A percentile compares a stretch with the other conserved stretches of the same genome.
phyloP scores from a whole-genome alignment of 2,797 vertebrate genomes.

The Semaprochilodus insignis region DNA sequence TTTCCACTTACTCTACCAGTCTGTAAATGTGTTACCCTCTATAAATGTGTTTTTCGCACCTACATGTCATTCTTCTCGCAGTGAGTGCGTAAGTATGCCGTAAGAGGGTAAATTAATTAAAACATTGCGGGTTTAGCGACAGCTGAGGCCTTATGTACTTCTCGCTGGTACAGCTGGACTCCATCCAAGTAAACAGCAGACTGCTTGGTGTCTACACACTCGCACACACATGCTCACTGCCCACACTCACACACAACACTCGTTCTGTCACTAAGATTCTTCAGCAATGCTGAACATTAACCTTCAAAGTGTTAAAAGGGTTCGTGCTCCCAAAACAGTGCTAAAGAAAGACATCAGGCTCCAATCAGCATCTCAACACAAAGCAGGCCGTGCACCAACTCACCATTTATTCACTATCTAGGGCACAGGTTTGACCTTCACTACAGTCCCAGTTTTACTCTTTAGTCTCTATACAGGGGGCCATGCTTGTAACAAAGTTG shows the following conservation, averaged over 20 bases:
- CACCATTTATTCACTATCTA: constrained; percentile 22
- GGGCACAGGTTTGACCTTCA: constrained; percentile 14
- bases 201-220: constrained; percentile 21
- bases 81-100: constrained; percentile 34
- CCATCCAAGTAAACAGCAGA: constrained; percentile 47
- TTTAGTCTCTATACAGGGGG: too few relatives aligned
- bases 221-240: not conserved
- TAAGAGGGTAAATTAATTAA: constrained; percentile 51
- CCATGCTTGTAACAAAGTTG: not conserved
- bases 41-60: constrained; percentile 29
- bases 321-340: constrained; percentile 4
- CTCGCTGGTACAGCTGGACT: constrained; percentile 51
- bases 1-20: not conserved
- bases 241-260: constrained; percentile 24
- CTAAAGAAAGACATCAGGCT: constrained; percentile 13
- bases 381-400: constrained; percentile 5
- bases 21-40: constrained; percentile 17
- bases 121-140: constrained; percentile 47
- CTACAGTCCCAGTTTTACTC: too few relatives aligned
- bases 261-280: constrained; percentile 33
- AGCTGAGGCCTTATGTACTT: constrained; percentile 51
- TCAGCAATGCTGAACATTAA: constrained; percentile 41
- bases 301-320: constrained; percentile 42
- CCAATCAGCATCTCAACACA: constrained; percentile 3
- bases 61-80: constrained; percentile 31